Evolutionary conservation across 2,797 vertebrate genomes (phyloP).

Genomic region (Periparus ater): DNA sequence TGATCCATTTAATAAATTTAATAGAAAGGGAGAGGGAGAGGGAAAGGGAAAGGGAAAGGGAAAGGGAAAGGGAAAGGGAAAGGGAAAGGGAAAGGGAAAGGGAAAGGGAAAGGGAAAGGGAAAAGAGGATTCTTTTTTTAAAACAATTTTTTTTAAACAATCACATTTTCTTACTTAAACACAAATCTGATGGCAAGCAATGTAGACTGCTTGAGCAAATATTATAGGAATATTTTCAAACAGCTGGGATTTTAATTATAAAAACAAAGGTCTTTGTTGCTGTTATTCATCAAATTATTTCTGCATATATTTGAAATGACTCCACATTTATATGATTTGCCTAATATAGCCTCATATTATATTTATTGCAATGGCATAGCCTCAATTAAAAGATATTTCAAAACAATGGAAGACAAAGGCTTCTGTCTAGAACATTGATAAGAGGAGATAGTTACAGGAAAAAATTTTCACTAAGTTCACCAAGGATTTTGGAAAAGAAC

Average conservation of each 20-base stretch:
- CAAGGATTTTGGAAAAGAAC: background rate
- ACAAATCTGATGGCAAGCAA: background rate
- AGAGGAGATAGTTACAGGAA: background rate
- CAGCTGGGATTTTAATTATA: background rate
- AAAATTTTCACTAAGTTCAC: background rate
- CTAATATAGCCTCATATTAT: background rate
- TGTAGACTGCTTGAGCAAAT: background rate
- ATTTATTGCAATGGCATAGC: background rate
- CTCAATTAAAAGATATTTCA: background rate
- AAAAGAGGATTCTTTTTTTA: too few species aligned
- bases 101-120: background rate
- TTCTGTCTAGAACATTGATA: background rate
- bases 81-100: background rate
- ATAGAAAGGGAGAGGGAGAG: background rate
- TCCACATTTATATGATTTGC: background rate
- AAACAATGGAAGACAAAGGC: background rate
- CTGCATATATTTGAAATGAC: background rate
- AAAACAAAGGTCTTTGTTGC: background rate
- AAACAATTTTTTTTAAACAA: background rate
- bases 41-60: background rate
- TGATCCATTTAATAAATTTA: background rate
- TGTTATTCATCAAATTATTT: background rate
- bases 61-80: background rate
- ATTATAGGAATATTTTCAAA: background rate
- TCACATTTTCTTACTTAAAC: background rate